phyloP scores from a whole-genome alignment of 2,888 invertebrate genomes.

The Agrochola lota region DNA sequence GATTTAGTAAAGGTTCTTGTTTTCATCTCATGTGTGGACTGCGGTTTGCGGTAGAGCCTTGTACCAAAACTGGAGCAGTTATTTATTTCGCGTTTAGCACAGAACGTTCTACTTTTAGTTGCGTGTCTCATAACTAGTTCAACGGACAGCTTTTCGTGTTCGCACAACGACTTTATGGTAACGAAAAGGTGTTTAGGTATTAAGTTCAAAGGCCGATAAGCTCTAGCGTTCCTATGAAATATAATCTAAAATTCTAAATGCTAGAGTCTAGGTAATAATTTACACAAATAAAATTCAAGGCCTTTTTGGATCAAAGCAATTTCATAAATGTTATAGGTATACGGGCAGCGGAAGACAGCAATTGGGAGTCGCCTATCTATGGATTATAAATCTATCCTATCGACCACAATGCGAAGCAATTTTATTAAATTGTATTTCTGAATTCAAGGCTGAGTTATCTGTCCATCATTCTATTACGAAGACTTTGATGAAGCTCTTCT shows the following conservation, averaged over 20 bases:
- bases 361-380: constrained; percentile 9
- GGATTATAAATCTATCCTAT: not conserved
- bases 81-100: constrained; percentile 33
- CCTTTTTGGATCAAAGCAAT: constrained; percentile 1
- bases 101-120: constrained; percentile 50
- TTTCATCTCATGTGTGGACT: not conserved
- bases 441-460: not conserved
- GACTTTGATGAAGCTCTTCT: not conserved
- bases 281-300: constrained; percentile 17
- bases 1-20: not conserved
- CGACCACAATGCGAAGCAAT: not conserved
- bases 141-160: constrained; percentile 18
- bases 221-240: not conserved
- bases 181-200: not conserved
- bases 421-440: not conserved
- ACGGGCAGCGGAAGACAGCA: constrained; percentile 11
- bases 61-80: constrained; percentile 44
- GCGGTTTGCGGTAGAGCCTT: constrained; percentile 45
- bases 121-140: constrained; percentile 59
- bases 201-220: constrained; percentile 17
- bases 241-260: not conserved
- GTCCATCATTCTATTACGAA: not conserved
- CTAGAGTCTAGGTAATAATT: constrained; percentile 8
- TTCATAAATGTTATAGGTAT: not conserved
- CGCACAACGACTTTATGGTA: not conserved